Conservation (phyloP, 1,140 invertebrate genomes). For the Hyles euphorbiae region DNA sequence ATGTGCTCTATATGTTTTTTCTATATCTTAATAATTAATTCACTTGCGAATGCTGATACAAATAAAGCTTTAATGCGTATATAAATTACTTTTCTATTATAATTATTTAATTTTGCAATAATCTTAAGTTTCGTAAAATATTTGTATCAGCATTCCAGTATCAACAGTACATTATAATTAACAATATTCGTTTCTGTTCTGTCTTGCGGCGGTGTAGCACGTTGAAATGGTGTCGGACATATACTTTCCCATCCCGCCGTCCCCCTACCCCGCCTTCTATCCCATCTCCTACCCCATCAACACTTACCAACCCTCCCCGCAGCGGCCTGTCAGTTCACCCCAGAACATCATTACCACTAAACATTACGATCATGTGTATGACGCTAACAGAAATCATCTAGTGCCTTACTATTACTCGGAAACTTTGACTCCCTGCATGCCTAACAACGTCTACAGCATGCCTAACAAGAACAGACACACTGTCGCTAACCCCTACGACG, state of each 20-base stretch:
- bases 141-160: conserved; percentile 18
- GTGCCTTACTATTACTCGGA: conserved; percentile 69
- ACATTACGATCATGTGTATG: conserved; percentile 53
- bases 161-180: conserved; percentile 42
- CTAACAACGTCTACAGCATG: conserved; percentile 57
- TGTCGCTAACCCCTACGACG: conserved; percentile 47
- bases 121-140: not conserved
- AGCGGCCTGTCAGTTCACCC: conserved; percentile 44
- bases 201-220: conserved; percentile 76
- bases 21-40: conserved; percentile 19
- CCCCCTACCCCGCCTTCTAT: conserved; percentile 60
- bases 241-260: conserved; percentile 75
- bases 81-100: not conserved
- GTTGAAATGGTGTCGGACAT: conserved; percentile 85
- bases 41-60: conserved; percentile 17
- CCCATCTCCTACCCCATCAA: conserved; percentile 66
- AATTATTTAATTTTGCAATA: not conserved
- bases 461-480: conserved; percentile 54
- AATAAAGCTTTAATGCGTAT: not conserved
- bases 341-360: conserved; percentile 45
- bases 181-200: conserved; percentile 68
- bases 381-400: conserved; percentile 69
- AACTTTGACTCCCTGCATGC: conserved; percentile 59
- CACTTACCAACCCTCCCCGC: conserved; percentile 48
- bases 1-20: conserved; percentile 32